phyloP scores from a whole-genome alignment of 92 coral and sea anemone genomes.

The Porites evermanni region DNA sequence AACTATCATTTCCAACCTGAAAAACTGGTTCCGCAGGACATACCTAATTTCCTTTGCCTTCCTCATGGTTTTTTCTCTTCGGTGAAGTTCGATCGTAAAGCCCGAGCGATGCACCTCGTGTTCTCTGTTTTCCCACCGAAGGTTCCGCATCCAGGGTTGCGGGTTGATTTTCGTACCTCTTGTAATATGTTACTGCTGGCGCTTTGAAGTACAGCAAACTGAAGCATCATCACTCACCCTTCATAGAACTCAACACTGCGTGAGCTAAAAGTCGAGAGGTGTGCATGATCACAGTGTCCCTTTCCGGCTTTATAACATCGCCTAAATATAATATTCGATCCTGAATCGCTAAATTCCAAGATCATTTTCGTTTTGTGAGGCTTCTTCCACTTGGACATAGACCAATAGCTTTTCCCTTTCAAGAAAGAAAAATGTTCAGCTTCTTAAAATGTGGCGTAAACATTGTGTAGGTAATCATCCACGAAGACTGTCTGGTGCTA shows the following conservation, averaged over 20 bases:
- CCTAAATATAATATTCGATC: not conserved
- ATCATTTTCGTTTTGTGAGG: not conserved
- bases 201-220: too few species aligned
- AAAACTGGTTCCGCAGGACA: conserved; percentile 34
- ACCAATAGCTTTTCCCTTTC: not conserved
- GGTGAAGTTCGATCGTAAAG: conserved; percentile 21
- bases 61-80: not conserved
- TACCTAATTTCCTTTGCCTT: conserved; percentile 6
- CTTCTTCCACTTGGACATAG: not conserved
- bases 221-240: too few species aligned
- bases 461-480: conserved; percentile 33
- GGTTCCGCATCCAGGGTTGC: conserved; percentile 29
- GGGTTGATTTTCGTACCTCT: not conserved
- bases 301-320: conserved; percentile 29
- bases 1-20: conserved; percentile 22
- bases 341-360: not conserved
- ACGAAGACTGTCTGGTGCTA: conserved; percentile 16
- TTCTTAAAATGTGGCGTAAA: conserved; percentile 6
- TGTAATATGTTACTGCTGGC: not conserved
- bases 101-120: conserved; percentile 30
- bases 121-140: conserved; percentile 22
- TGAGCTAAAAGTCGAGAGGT: conserved; percentile 18
- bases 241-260: too few species aligned
- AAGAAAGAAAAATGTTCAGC: conserved; percentile 5
- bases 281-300: conserved; percentile 29